Conservation (phyloP, 2,888 invertebrate species). For the Tetrapedia diversipes region DNA sequence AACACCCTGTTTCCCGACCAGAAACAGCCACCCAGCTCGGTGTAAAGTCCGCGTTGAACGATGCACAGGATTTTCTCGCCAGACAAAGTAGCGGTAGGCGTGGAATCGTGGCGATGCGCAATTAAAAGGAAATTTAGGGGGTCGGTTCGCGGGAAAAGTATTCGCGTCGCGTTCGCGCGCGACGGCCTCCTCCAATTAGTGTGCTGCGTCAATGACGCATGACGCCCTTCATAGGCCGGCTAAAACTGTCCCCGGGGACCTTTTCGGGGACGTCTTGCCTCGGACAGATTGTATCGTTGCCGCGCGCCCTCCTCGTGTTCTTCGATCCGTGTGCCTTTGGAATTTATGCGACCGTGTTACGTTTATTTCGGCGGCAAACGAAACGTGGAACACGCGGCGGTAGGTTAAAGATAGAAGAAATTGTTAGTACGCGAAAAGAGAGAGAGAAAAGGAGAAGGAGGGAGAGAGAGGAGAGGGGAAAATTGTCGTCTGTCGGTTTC, state of each 20-base stretch:
- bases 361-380: slow-evolving; percentile 52
- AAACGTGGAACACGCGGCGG: slow-evolving; percentile 38
- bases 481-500: slow-evolving; percentile 9
- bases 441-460: too few relatives aligned
- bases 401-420: slow-evolving; percentile 56
- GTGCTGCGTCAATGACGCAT: slow-evolving; percentile 62
- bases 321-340: slow-evolving; percentile 52
- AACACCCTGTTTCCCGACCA: not conserved
- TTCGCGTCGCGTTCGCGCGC: slow-evolving; percentile 38
- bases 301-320: slow-evolving; percentile 37
- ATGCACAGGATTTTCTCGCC: not conserved
- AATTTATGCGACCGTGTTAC: slow-evolving; percentile 54
- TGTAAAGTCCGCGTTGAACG: not conserved
- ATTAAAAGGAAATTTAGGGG: slow-evolving; percentile 58
- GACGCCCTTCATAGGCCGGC: slow-evolving; percentile 58
- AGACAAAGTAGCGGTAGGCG: not conserved
- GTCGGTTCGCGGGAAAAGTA: slow-evolving; percentile 52
- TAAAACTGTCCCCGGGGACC: slow-evolving; percentile 43
- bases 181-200: slow-evolving; percentile 58
- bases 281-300: slow-evolving; percentile 58
- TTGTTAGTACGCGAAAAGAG: slow-evolving; percentile 42
- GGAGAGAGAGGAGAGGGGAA: not conserved
- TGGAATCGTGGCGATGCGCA: slow-evolving; percentile 32
- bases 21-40: too few relatives aligned
- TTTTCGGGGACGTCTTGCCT: slow-evolving; percentile 44